These are phyloP conservation scores for Sebastolobus altivelis DNA, from an alignment of 2,797 vertebrate species.

Conservation along the genomic window DNA sequence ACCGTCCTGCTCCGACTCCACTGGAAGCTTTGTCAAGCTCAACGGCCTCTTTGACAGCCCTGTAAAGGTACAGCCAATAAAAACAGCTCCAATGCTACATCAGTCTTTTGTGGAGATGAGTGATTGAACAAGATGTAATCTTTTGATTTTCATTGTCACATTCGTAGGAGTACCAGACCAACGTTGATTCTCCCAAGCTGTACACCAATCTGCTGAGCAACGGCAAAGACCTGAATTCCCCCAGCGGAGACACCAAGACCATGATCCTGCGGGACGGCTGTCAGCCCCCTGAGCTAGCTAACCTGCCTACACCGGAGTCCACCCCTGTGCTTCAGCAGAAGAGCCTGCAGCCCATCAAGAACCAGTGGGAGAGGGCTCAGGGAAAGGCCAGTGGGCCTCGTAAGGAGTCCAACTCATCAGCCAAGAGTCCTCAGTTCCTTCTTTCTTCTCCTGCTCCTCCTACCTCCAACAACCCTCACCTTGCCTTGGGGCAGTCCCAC, in stretches of 20 bases:
- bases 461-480: constrained; percentile 81
- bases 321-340: constrained; percentile 98
- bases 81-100: constrained; percentile 16
- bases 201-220: constrained; percentile 94
- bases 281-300: constrained; percentile 95
- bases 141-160: constrained; percentile 32
- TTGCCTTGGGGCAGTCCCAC: constrained; percentile 91
- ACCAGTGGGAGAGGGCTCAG: constrained; percentile 92
- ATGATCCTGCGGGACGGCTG: constrained; percentile 92
- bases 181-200: constrained; percentile 94
- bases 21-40: constrained; percentile 95
- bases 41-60: constrained; percentile 97
- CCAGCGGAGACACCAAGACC: constrained; percentile 90
- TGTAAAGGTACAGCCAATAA: constrained; percentile 85
- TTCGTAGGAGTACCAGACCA: constrained; percentile 91
- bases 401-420: constrained; percentile 88
- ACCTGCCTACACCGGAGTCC: constrained; percentile 96
- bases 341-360: constrained; percentile 92
- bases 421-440: constrained; percentile 93
- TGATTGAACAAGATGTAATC: constrained; percentile 32
- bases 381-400: constrained; percentile 87
- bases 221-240: constrained; percentile 89
- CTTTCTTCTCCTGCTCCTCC: constrained; percentile 89
- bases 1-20: constrained; percentile 95
- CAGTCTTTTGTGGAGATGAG: constrained; percentile 18